Evolutionary conservation across 1,140 invertebrate genomes (phyloP).

Genomic region (Zaprionus inermis): DNA sequence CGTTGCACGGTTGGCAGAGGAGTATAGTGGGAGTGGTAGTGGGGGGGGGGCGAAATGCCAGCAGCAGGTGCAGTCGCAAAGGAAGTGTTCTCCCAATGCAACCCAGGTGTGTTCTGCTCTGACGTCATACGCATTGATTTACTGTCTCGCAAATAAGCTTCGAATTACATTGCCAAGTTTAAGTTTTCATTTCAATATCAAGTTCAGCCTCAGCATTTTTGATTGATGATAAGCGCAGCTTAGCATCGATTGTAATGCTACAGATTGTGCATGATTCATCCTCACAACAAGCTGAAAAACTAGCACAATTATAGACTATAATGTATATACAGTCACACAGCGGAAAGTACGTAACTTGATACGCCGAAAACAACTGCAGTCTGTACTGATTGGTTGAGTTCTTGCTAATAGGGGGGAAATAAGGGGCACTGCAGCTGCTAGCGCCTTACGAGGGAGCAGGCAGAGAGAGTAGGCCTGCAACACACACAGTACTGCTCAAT

Average conservation of each 20-base stretch:
- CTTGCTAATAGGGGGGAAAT: background rate
- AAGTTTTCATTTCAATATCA: background rate
- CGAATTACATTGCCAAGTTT: background rate
- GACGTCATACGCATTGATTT: background rate
- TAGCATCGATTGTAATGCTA: background rate
- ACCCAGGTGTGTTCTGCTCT: background rate
- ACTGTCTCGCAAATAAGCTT: background rate
- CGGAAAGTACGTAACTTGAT: background rate
- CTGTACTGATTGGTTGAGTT: background rate
- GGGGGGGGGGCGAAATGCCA: background rate
- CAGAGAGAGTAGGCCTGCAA: no score
- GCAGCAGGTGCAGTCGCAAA: background rate
- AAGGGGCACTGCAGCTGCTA: background rate
- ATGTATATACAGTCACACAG: background rate
- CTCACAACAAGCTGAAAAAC: background rate
- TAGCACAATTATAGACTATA: background rate
- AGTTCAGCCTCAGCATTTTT: background rate
- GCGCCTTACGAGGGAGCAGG: background rate
- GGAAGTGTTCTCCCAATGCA: slow-evolving; percentile 43
- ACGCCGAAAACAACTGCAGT: background rate
- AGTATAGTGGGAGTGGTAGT: background rate
- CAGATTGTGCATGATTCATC: background rate
- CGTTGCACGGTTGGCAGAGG: no score
- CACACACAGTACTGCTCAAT: no score
- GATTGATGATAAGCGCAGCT: slow-evolving; percentile 2